A percentile compares a stretch with the other conserved stretches of the same genome.
phyloP scores from a whole-genome alignment of 35 echinoderm and acorn worm species.

The Apostichopus californicus region DNA sequence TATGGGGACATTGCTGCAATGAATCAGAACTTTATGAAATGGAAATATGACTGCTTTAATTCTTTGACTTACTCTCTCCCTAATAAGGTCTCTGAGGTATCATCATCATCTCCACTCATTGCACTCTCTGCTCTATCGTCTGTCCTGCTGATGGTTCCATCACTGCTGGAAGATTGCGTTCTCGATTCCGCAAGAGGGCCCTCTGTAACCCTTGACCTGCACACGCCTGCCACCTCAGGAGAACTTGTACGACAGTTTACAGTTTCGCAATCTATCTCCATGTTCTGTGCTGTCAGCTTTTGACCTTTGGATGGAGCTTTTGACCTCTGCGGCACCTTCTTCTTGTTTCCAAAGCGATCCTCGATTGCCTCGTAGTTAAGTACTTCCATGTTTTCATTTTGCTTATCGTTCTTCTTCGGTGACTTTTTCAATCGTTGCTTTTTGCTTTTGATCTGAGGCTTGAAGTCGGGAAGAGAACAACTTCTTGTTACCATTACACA shows the following conservation, averaged over 20 bases:
- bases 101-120: conserved; percentile 38
- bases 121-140: conserved; percentile 25
- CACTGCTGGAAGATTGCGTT: conserved; percentile 51
- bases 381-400: conserved; percentile 58
- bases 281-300: neutral
- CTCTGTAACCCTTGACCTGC: conserved; percentile 9
- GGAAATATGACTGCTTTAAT: neutral
- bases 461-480: conserved; percentile 75
- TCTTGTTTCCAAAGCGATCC: neutral
- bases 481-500: conserved; percentile 48
- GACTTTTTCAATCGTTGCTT: conserved; percentile 61
- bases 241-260: neutral
- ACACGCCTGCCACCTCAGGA: neutral
- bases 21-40: too few species aligned
- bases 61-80: conserved; percentile 38
- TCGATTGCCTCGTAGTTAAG: neutral
- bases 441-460: conserved; percentile 60
- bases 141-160: conserved; percentile 49
- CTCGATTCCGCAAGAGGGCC: conserved; percentile 6
- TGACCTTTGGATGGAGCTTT: neutral
- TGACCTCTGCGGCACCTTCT: neutral
- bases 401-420: conserved; percentile 34
- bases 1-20: too few species aligned
- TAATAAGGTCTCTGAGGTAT: conserved; percentile 5
- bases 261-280: neutral